A percentile compares a stretch with the other conserved stretches of the same genome.
phyloP scores from a whole-genome alignment of 2,888 invertebrate genomes.

The Sarcophaga subvicina region DNA sequence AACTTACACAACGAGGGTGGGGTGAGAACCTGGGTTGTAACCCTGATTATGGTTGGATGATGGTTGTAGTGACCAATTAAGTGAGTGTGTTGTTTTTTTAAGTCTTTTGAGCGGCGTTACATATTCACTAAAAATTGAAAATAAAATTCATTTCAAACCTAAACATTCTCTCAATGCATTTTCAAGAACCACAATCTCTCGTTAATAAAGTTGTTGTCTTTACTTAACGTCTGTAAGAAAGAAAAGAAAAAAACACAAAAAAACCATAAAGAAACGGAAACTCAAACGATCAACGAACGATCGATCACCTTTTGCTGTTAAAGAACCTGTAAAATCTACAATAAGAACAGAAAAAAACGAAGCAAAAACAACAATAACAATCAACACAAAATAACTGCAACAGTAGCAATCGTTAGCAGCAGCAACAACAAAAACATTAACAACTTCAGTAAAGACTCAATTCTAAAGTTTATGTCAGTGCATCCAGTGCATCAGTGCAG shows the following conservation, averaged over 20 bases:
- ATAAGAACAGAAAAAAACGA: conserved; percentile 14
- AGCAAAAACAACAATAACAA: neutral
- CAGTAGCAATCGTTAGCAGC: neutral
- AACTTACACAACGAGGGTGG: no score
- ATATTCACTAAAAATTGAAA: neutral
- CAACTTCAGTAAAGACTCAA: neutral
- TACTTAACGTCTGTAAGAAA: neutral
- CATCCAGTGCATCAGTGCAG: neutral
- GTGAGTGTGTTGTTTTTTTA: no score
- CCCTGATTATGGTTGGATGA: no score
- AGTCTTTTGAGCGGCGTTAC: neutral
- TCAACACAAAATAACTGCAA: neutral
- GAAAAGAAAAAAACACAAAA: no score
- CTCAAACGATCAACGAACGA: conserved; percentile 32
- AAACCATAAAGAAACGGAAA: conserved; percentile 38
- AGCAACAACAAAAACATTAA: neutral
- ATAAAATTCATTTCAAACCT: neutral
- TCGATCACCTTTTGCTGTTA: conserved; percentile 59
- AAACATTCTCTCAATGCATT: neutral
- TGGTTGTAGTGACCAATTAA: no score
- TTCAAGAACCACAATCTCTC: conserved; percentile 10
- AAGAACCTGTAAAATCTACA: conserved; percentile 32
- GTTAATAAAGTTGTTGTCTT: conserved; percentile 30
- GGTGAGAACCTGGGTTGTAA: no score
- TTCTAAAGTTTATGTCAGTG: neutral